Base-by-base conservation (phyloP, 2,113 vertebrate genomes). In the Podilymbus podiceps region DNA sequence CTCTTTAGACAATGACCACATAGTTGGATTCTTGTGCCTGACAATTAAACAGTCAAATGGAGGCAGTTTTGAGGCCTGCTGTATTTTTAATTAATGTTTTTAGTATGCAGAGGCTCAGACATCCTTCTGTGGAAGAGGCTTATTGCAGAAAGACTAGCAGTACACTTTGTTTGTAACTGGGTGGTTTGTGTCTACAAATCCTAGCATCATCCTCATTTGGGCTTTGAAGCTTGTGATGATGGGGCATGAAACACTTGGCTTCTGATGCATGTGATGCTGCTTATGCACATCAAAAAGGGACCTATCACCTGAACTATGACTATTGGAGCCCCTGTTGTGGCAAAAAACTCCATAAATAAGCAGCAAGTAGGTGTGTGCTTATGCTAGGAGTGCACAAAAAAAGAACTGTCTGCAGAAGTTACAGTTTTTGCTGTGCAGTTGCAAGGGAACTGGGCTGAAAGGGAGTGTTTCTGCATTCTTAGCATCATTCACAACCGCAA, bases 301-400 rank as follows among this genome's bases (percentile, higher is more conserved):
- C 49, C 31, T 47, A 3, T 55, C 72, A 56, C 35, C 21, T 24
- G 66, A 76, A 71, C 22, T 71, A 12, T 59, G 69, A 47, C 75
- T 82, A 5, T 64, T 85, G 58, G 82, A 90, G 27, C 38, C 33
- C 59, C 62, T 2, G 15, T 50, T 89, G 84, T 50, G 86, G 28
- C 77, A 89, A 60, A 88, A 85, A 71, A 28, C 35, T 92, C 89
- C 47, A 49, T 73, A 95, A 95, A 95, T 95, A 95, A 87, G 52
- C 23, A 78, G 31, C 35, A 56, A 23, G 27, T 86, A 52, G 72
- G 79, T 68, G 68, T 81, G 33, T 42, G 46, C 82, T 91, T 84
- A 28, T 55, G 64, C 47, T 82, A 15, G 49, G 82, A 91, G 18
- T 42, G 74, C 22, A 44, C 49, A 77, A 55, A 49, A 25, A 85